Base-by-base conservation (phyloP, 2,888 invertebrate species). In the Octonoba sinensis region DNA sequence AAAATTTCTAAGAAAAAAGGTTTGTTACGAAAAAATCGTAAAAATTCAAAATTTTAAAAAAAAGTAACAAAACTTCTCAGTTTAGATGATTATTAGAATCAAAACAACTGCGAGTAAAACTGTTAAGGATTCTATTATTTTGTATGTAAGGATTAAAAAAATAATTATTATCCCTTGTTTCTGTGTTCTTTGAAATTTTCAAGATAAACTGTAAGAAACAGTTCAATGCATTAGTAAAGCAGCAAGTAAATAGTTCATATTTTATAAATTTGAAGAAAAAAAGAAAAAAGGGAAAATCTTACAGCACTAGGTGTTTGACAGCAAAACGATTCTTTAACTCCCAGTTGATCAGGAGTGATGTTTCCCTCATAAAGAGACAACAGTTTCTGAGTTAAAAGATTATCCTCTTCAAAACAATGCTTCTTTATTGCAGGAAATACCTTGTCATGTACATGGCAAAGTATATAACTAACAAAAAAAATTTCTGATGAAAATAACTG, bases 221-320 rank as follows among this genome's bases (percentile, higher is more conserved):
- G 18, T 20, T 51, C 2, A 18, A 54, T 8, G 15, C 54, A 18
- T 13, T 13, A 54, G 1, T 54, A 54, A 51, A 20, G 15, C 54
- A 36, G 8, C 6, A 8, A 11, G 6, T 11, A 36, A 36, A 36
- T 27, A 3, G 6, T 3, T 27, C 27, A 27, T n/a, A n/a, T n/a
- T n/a, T n/a, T n/a, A n/a, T 27, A 27, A 36, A 36, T 36, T 13
- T 24, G 1, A 47, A 73, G 8, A 22, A 44, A 51, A 16, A 54
- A 46, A 36, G 24, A n/a, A 36, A 54, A 2, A 20, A 15, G 36
- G 51, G 36, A 18, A 24, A 47, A 36, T 86, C 87, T 87, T 84
- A 88, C 88, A 15, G 88, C 87, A 62, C 85, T 82, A 4, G 87
- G 87, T 8, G 87, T 82, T n/a, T 87, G 87, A 85, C 87, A 87